Conservation (phyloP, 2,888 invertebrate species). For the Hymenopus coronatus region DNA sequence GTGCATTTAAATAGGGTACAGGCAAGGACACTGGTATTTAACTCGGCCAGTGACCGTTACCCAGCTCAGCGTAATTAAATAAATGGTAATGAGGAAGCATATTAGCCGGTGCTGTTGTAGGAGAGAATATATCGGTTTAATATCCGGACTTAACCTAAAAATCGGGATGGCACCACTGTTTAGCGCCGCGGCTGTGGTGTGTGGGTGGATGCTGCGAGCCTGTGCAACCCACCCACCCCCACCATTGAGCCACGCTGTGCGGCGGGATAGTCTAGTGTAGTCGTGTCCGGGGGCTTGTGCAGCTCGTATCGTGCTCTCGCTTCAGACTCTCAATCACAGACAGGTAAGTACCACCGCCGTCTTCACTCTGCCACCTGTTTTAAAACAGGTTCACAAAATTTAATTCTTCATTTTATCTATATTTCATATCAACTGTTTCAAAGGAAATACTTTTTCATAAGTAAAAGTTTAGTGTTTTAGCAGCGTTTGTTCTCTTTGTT, state of each 20-base stretch:
- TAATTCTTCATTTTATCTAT: too few species aligned
- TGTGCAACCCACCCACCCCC: not conserved
- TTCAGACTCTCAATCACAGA: not conserved
- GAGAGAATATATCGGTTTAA: not conserved
- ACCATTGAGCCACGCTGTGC: not conserved
- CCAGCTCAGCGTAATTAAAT: not conserved
- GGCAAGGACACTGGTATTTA: not conserved
- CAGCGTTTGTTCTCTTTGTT: too few species aligned
- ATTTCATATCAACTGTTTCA: too few species aligned
- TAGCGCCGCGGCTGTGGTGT: not conserved
- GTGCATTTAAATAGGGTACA: not conserved
- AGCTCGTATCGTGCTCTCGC: not conserved
- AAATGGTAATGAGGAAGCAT: not conserved
- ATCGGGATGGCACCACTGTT: not conserved
- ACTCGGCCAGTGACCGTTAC: not conserved
- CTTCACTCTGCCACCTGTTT: too few species aligned
- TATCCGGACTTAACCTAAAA: not conserved
- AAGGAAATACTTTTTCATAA: too few species aligned
- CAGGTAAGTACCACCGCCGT: not conserved
- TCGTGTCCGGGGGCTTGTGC: constrained; percentile 5
- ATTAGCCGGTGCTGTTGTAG: not conserved
- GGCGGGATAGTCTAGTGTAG: constrained; percentile 16
- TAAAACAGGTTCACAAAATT: too few species aligned
- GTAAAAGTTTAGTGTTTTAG: too few species aligned
- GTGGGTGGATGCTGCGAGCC: constrained; percentile 5